phyloP scores from a whole-genome alignment of 1,140 invertebrate genomes.

The Zaprionus vittiger region DNA sequence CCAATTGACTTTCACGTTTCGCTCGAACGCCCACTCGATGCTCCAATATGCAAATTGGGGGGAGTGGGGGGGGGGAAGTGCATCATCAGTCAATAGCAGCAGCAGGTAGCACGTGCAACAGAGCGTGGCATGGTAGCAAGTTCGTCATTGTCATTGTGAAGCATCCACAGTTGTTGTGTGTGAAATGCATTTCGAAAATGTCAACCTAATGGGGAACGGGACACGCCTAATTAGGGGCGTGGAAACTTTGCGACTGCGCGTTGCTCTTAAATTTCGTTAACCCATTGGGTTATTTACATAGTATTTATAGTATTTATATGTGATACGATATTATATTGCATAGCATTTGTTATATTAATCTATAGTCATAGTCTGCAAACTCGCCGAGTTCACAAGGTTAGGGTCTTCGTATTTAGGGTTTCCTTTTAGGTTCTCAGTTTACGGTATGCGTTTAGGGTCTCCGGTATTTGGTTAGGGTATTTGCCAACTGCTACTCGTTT shows the following conservation, averaged over 20 bases:
- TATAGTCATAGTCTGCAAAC: not conserved
- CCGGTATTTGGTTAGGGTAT: constrained; percentile 15
- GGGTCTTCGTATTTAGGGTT: too few relatives aligned
- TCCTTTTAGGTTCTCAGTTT: too few relatives aligned
- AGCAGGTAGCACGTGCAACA: constrained; percentile 34
- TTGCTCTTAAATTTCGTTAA: not conserved
- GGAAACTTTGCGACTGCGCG: not conserved
- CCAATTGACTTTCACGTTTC: not conserved
- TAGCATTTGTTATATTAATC: not conserved
- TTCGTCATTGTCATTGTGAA: constrained; percentile 53
- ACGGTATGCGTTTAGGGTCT: too few relatives aligned
- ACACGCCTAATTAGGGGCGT: constrained; percentile 10
- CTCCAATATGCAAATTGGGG: constrained; percentile 32
- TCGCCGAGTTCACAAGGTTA: not conserved
- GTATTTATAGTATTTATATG: too few relatives aligned
- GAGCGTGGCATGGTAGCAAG: constrained; percentile 47
- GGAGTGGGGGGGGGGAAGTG: constrained; percentile 24
- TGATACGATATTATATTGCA: not conserved
- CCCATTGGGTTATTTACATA: not conserved
- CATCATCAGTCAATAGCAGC: constrained; percentile 30
- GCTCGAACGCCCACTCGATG: not conserved
- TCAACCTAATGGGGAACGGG: constrained; percentile 34
- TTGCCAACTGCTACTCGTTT: not conserved
- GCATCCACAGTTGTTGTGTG: constrained; percentile 5
- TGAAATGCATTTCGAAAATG: constrained; percentile 30